A percentile compares a stretch with the other conserved stretches of the same genome.
Conservation (phyloP, 1,140 invertebrate species). For the Hycleus phaleratus region DNA sequence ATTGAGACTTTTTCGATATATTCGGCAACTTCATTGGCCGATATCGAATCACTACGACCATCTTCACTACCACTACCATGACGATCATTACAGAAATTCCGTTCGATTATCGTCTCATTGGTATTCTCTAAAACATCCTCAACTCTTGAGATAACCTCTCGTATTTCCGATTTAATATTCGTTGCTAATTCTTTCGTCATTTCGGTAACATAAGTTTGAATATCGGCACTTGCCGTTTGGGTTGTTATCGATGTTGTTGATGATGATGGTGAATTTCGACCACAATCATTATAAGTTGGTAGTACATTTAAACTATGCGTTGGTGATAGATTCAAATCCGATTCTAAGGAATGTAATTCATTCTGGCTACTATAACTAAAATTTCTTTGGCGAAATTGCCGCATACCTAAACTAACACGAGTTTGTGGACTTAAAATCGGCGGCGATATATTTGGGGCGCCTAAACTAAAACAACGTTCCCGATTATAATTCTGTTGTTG, state of each 20-base stretch:
- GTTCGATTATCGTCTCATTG: constrained; percentile 35
- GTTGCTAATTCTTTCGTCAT: constrained; percentile 68
- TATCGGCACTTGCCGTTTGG: constrained; percentile 42
- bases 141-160: constrained; percentile 69
- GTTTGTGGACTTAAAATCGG: constrained; percentile 53
- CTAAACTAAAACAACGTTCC: constrained; percentile 52
- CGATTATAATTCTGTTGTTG: constrained; percentile 12
- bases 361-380: constrained; percentile 66
- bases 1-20: constrained; percentile 67
- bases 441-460: constrained; percentile 45
- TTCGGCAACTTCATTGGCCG: constrained; percentile 61
- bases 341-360: constrained; percentile 54
- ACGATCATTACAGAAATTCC: constrained; percentile 34
- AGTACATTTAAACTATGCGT: constrained; percentile 45
- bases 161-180: constrained; percentile 72
- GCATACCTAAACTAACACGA: constrained; percentile 52
- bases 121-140: constrained; percentile 66
- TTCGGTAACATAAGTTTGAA: constrained; percentile 66
- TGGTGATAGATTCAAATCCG: constrained; percentile 47
- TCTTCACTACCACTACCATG: constrained; percentile 39
- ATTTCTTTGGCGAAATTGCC: constrained; percentile 45
- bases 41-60: constrained; percentile 53
- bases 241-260: too few relatives aligned
- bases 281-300: constrained; percentile 44
- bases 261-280: constrained; percentile 51